phyloP scores from a whole-genome alignment of 2,888 invertebrate species.

The Hemaris fuciformis region DNA sequence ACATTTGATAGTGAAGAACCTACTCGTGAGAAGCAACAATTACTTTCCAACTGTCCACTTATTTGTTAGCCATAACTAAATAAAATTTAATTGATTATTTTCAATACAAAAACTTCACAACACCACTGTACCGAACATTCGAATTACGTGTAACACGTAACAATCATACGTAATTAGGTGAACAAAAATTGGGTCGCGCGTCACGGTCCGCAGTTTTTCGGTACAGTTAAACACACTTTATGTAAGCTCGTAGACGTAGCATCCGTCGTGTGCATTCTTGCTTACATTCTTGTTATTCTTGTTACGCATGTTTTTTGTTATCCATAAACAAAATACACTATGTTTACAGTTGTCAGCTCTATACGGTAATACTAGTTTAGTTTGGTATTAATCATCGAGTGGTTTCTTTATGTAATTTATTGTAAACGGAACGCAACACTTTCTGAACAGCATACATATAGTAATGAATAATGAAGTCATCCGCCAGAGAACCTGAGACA shows the following conservation, averaged over 20 bases:
- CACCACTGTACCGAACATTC: constrained; percentile 11
- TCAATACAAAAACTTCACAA: neutral
- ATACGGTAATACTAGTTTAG: neutral
- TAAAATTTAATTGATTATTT: too few species aligned
- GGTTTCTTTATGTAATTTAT: neutral
- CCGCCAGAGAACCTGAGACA: too few species aligned
- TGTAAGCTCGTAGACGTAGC: neutral
- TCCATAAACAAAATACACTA: neutral
- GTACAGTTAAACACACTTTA: constrained; percentile 19
- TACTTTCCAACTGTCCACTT: neutral
- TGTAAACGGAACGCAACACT: too few species aligned
- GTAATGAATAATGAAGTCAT: too few species aligned
- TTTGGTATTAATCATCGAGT: neutral
- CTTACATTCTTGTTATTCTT: neutral
- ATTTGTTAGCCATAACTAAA: too few species aligned
- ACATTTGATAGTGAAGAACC: too few species aligned
- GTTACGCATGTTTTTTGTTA: neutral
- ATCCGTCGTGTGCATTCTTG: neutral
- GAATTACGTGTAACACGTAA: constrained; percentile 42
- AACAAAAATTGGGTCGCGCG: constrained; percentile 63
- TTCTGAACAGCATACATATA: too few species aligned
- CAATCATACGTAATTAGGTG: constrained; percentile 43
- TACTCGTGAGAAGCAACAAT: too few species aligned
- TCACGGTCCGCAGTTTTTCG: constrained; percentile 40
- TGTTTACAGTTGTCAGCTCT: neutral